A percentile compares a stretch with the other conserved stretches of the same genome.
These are phyloP conservation scores for Abramis brama DNA, from an alignment of 2,113 vertebrate species.

Conservation along the genomic window DNA sequence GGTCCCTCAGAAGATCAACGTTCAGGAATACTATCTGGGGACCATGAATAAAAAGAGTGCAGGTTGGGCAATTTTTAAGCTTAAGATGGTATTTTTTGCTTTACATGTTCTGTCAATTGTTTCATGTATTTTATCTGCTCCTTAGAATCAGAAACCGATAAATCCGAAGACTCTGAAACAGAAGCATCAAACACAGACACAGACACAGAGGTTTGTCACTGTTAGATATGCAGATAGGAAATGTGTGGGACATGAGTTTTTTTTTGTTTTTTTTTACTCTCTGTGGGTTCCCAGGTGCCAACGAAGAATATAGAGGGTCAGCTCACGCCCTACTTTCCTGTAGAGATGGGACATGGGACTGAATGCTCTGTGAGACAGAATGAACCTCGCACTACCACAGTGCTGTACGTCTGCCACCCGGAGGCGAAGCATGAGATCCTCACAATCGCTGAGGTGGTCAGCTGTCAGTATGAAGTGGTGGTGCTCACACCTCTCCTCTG, in stretches of 20 bases:
- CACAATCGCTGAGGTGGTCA: conserved; percentile 94
- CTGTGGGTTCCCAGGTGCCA: conserved; percentile 65
- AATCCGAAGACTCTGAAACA: conserved; percentile 60
- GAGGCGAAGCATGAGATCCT: conserved; percentile 98
- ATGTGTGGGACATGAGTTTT: background rate
- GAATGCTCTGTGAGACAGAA: conserved; percentile 90
- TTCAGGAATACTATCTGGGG: conserved; percentile 96
- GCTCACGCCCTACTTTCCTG: conserved; percentile 90
- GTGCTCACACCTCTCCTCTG: conserved; percentile 96
- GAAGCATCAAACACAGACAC: conserved; percentile 62
- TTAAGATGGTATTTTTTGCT: background rate
- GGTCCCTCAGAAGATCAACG: conserved; percentile 85
- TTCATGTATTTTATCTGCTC: background rate
- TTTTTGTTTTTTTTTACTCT: background rate
- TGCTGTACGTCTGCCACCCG: conserved; percentile 96
- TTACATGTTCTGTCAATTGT: background rate
- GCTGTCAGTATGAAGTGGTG: conserved; percentile 97
- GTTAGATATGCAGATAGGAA: background rate
- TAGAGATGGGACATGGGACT: conserved; percentile 94
- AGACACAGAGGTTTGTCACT: conserved; percentile 68
- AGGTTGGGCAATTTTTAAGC: conserved; percentile 73
- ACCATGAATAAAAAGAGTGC: conserved; percentile 80
- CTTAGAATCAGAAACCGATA: conserved; percentile 58
- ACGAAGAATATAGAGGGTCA: conserved; percentile 97
- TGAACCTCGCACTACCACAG: conserved; percentile 82